Evolutionary conservation across 2,113 vertebrate species (phyloP).

Genomic region (Sylvilagus bachmani): DNA sequence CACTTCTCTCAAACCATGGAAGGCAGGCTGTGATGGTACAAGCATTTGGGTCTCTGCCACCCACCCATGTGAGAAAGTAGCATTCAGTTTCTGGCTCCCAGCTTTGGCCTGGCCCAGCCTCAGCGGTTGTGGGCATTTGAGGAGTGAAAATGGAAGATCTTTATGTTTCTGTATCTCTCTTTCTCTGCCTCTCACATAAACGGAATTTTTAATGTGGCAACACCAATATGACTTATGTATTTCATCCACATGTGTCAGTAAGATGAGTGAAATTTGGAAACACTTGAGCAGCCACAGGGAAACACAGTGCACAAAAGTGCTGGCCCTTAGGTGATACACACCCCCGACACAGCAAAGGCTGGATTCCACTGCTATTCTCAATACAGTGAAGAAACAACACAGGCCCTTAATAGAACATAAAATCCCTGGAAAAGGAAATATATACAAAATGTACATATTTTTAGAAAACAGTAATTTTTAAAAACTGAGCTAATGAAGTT

Average conservation of each 20-base stretch:
- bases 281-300: neutral
- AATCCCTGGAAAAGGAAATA: neutral
- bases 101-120: no score
- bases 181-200: no score
- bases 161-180: no score
- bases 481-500: neutral
- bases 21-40: no score
- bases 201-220: neutral
- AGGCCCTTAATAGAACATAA: slow-evolving; percentile 3
- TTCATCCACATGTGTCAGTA: neutral
- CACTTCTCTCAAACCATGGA: neutral
- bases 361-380: neutral
- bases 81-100: no score
- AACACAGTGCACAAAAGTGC: neutral
- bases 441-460: neutral
- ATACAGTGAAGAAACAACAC: neutral
- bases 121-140: no score
- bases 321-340: neutral
- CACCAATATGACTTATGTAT: neutral
- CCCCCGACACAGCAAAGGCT: neutral
- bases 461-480: neutral
- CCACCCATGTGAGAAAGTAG: no score
- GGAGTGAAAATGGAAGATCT: no score
- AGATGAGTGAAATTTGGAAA: neutral
- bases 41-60: no score